phyloP scores from a whole-genome alignment of 2,888 invertebrate genomes.

The Callimorpha dominula region DNA sequence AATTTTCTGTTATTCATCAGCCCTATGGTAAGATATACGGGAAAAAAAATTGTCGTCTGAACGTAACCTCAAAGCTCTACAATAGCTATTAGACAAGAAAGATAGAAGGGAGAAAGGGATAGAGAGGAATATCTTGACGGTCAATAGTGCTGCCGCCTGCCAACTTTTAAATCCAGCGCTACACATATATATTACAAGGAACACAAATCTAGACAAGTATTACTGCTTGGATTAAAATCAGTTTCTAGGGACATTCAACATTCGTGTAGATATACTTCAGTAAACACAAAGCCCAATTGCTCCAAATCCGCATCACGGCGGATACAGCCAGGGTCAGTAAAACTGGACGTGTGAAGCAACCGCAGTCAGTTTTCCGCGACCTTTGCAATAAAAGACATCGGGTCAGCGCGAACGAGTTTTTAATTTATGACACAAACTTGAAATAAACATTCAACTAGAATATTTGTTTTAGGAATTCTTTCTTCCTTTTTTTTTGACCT shows the following conservation, averaged over 20 bases:
- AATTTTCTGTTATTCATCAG: too few species aligned
- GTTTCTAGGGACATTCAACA: not conserved
- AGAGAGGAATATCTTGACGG: too few species aligned
- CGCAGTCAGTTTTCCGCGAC: slow-evolving; percentile 18
- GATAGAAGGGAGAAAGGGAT: too few species aligned
- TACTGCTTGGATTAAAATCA: not conserved
- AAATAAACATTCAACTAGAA: not conserved
- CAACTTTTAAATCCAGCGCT: not conserved
- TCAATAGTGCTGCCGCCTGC: not conserved
- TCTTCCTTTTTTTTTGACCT: too few species aligned
- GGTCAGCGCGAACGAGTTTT: slow-evolving; percentile 18
- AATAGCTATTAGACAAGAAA: too few species aligned
- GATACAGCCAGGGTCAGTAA: slow-evolving; percentile 20
- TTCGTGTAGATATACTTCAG: slow-evolving; percentile 1
- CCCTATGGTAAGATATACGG: too few species aligned
- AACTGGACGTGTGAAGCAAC: slow-evolving; percentile 23
- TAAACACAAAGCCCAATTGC: slow-evolving; percentile 7
- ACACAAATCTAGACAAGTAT: not conserved
- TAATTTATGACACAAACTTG: not conserved
- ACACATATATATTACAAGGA: not conserved
- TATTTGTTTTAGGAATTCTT: too few species aligned
- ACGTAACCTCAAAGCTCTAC: too few species aligned
- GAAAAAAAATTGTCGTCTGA: too few species aligned
- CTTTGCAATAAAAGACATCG: slow-evolving; percentile 17
- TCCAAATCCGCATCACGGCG: slow-evolving; percentile 15